phyloP scores from a whole-genome alignment of 1,140 invertebrate species.

The Megathymus violae region DNA sequence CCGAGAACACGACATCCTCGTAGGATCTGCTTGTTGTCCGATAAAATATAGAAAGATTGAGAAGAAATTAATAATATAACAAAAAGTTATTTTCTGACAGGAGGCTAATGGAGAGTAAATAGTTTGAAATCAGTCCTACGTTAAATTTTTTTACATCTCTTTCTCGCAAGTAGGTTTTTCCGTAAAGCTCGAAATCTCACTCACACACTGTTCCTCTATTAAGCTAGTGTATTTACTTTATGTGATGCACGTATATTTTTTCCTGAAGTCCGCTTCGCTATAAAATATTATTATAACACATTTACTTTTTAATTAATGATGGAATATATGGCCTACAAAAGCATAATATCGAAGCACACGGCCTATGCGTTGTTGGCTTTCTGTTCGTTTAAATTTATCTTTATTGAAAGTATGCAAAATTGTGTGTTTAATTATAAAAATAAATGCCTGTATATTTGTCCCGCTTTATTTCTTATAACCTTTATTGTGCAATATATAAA shows the following conservation, averaged over 20 bases:
- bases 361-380: slow-evolving; percentile 54
- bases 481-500: background rate
- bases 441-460: slow-evolving; percentile 78
- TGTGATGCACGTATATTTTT: slow-evolving; percentile 24
- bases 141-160: no score
- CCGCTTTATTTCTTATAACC: slow-evolving; percentile 44
- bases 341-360: slow-evolving; percentile 37
- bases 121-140: no score
- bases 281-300: slow-evolving; percentile 13
- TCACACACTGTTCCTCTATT: no score
- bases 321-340: slow-evolving; percentile 24
- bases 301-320: slow-evolving; percentile 10
- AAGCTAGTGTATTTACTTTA: no score
- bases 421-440: slow-evolving; percentile 81
- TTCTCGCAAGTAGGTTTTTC: no score
- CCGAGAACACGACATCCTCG: no score
- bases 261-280: slow-evolving; percentile 31
- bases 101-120: no score
- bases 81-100: no score
- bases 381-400: slow-evolving; percentile 55
- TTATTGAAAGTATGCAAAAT: slow-evolving; percentile 79
- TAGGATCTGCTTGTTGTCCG: no score
- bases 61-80: no score
- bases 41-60: no score
- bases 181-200: no score